Conservation (phyloP, 2,113 vertebrate genomes). For the Lethenteron camtschaticum region DNA sequence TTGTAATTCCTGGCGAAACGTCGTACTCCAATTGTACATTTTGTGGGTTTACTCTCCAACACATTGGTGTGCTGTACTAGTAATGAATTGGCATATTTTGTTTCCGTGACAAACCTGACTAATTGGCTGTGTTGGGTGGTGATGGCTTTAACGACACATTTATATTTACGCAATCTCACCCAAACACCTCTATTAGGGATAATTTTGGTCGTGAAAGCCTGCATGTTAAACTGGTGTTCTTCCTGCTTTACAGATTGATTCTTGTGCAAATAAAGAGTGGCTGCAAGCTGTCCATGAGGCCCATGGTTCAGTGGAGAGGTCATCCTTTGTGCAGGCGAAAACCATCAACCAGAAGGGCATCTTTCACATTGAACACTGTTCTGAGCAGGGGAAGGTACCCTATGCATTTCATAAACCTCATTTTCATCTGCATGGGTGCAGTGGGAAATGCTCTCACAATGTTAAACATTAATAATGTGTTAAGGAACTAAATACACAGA, state of each 20-base stretch:
- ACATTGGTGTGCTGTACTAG: too few relatives aligned
- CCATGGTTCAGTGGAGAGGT: conserved; percentile 78
- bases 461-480: not conserved
- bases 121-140: too few relatives aligned
- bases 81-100: too few relatives aligned
- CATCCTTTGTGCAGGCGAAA: conserved; percentile 61
- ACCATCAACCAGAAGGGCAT: conserved; percentile 58
- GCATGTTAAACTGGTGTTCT: not conserved
- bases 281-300: conserved; percentile 76
- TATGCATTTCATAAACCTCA: not conserved
- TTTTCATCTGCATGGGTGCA: not conserved
- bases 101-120: too few relatives aligned
- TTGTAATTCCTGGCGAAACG: too few relatives aligned
- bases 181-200: too few relatives aligned
- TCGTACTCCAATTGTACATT: too few relatives aligned
- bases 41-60: too few relatives aligned
- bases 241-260: not conserved
- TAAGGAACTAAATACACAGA: not conserved
- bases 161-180: too few relatives aligned
- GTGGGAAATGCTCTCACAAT: too few relatives aligned
- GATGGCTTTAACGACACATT: too few relatives aligned
- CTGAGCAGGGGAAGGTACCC: conserved; percentile 19
- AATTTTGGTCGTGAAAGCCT: too few relatives aligned
- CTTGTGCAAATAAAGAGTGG: conserved; percentile 30
- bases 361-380: conserved; percentile 34